Base-by-base conservation (phyloP, 2,888 invertebrate species). In the Emmelina monodactyla region DNA sequence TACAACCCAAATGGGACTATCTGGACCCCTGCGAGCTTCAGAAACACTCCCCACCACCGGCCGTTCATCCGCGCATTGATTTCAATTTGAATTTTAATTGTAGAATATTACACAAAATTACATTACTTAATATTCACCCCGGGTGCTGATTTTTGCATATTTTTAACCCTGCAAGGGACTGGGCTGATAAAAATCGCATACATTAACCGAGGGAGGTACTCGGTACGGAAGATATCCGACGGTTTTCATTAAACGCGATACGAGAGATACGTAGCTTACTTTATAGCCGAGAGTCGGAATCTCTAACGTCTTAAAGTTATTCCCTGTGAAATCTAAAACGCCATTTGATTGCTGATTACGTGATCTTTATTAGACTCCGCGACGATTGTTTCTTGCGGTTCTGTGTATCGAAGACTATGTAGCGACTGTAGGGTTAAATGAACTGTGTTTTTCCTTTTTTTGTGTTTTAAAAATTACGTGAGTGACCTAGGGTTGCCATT, bases 61-160 rank as follows among this genome's bases (percentile, higher is more conserved):
- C 51, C 62, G 61, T 65, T 67, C 70, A 64, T 60, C 59, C 65
- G 60, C 60, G 73, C 79, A 79, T 79, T 79, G 80, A 78, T 81
- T 81, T 80, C 80, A 81, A 81, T 81, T 81, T 80, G 68, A 79
- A 81, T 78, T 76, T 80, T 81, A 80, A 81, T 81, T 76, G 78
- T 53, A 59, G 70, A 75, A 79, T 80, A 81, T 81, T 78, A 75
- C 69, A 69, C 68, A 71, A 72, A 73, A 76, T 75, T 69, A 76
- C 73, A 72, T 76, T 70, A 56, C 67, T 79, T 79, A 66, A 76
- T 75, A 78, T 75, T 76, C 79, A 75, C 76, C 75, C 78, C 61
- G 56, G 58, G 62, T 59, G 57, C 53, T 62, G 69, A 76, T 75
- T 78, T 78, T 75, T 76, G 75, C 76, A 78, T 75, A 73, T 65